A percentile compares a stretch with the other conserved stretches of the same genome.
phyloP scores from a whole-genome alignment of 2,797 vertebrate species.

The Anniella stebbinsi region DNA sequence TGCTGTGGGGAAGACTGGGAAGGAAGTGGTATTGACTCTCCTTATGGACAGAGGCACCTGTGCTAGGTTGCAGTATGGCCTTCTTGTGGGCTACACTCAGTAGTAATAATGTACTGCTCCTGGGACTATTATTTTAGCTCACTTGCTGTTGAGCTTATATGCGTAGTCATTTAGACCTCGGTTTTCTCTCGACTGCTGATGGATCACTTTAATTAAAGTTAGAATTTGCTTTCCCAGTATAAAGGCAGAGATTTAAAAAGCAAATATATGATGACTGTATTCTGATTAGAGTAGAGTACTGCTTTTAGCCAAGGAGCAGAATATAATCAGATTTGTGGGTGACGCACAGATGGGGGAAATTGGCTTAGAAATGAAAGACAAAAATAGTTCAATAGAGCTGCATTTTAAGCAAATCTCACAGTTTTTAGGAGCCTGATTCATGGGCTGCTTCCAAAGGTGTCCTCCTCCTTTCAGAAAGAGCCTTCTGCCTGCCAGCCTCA shows the following conservation, averaged over 20 bases:
- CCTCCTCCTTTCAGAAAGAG: not conserved
- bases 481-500: not conserved
- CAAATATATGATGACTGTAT: slow-evolving; percentile 13
- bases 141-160: not conserved
- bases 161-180: not conserved
- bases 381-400: slow-evolving; percentile 2
- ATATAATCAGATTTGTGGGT: slow-evolving; percentile 31
- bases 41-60: not conserved
- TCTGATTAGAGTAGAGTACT: slow-evolving; percentile 10
- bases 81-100: not conserved
- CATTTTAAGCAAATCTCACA: not conserved
- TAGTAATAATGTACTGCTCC: not conserved
- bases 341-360: slow-evolving; percentile 7
- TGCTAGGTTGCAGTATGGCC: not conserved
- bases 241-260: not conserved
- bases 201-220: slow-evolving; percentile 25
- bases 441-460: not conserved
- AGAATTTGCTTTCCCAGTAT: slow-evolving; percentile 4
- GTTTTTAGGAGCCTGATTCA: not conserved
- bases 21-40: not conserved
- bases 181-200: not conserved
- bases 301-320: slow-evolving; percentile 11
- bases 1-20: not conserved
- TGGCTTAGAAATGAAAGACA: slow-evolving; percentile 7
- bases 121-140: not conserved